phyloP scores from a whole-genome alignment of 2,797 vertebrate species.

The Tapirus indicus region DNA sequence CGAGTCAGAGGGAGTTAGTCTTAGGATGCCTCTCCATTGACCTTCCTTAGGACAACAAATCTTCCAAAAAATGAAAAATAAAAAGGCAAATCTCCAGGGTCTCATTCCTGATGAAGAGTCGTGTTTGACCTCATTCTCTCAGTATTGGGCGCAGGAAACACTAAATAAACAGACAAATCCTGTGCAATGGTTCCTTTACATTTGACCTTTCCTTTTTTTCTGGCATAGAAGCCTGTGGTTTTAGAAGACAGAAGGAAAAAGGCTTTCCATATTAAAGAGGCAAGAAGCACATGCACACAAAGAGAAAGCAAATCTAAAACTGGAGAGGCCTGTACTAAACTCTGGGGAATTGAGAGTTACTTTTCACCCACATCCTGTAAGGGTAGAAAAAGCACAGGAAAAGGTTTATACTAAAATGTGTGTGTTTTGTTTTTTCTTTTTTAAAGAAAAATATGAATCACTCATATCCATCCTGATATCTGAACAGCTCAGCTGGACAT shows the following conservation, averaged over 20 bases:
- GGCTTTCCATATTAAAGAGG: constrained; percentile 3
- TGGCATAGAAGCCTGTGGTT: not conserved
- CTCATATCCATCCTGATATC: constrained; percentile 5
- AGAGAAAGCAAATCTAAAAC: constrained; percentile 52
- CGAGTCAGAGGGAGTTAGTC: not conserved
- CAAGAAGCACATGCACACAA: not conserved
- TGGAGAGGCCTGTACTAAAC: not conserved
- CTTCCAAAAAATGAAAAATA: not conserved
- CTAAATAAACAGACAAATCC: constrained; percentile 44
- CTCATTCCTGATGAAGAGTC: not conserved
- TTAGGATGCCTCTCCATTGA: not conserved
- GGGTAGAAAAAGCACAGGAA: constrained; percentile 65
- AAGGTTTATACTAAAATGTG: constrained; percentile 63
- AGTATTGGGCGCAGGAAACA: not conserved
- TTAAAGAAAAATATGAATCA: constrained; percentile 55
- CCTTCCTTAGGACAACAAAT: constrained; percentile 52
- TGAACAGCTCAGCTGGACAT: constrained; percentile 46
- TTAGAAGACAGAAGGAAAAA: not conserved
- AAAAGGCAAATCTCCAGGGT: constrained; percentile 14
- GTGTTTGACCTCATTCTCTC: not conserved
- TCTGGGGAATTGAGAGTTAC: constrained; percentile 62
- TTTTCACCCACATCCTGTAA: constrained; percentile 77
- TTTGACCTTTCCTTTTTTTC: constrained; percentile 15
- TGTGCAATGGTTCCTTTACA: not conserved
- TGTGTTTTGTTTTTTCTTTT: not conserved